Conservation (phyloP, 2,888 invertebrate species). For the Lochmaea capreae region DNA sequence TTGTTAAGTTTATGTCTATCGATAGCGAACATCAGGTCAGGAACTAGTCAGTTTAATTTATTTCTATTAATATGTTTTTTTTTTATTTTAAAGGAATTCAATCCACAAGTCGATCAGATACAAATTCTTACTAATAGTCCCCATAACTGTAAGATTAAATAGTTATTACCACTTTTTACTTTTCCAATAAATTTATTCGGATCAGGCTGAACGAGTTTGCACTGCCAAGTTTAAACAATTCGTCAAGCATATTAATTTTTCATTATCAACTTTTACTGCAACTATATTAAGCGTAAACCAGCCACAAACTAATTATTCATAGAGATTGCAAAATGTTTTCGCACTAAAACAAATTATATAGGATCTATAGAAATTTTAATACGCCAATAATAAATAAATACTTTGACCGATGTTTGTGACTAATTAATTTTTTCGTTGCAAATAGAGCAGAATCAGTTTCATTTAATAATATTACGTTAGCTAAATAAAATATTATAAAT, state of each 20-base stretch:
- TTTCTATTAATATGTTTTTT: neutral
- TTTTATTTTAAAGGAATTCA: neutral
- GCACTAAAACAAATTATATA: too few species aligned
- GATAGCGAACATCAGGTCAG: neutral
- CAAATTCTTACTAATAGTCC: neutral
- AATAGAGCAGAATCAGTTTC: too few species aligned
- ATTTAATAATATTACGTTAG: too few species aligned
- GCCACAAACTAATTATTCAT: neutral
- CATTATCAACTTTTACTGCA: slow-evolving; percentile 9
- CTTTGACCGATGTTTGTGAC: too few species aligned
- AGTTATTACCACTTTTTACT: slow-evolving; percentile 14
- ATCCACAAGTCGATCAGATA: neutral
- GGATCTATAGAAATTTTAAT: neutral
- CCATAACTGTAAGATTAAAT: neutral
- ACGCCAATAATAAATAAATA: neutral
- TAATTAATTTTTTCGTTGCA: too few species aligned
- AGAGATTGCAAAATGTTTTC: neutral
- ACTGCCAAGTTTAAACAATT: slow-evolving; percentile 20
- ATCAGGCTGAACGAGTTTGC: slow-evolving; percentile 11
- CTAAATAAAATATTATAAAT: too few species aligned
- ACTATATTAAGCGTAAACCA: neutral
- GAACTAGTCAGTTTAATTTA: too few species aligned
- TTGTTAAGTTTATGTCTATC: neutral
- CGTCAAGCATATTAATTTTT: slow-evolving; percentile 9
- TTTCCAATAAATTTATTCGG: neutral